Evolutionary conservation across 2,888 invertebrate genomes (phyloP).

Genomic region (Pseudoips prasinana): DNA sequence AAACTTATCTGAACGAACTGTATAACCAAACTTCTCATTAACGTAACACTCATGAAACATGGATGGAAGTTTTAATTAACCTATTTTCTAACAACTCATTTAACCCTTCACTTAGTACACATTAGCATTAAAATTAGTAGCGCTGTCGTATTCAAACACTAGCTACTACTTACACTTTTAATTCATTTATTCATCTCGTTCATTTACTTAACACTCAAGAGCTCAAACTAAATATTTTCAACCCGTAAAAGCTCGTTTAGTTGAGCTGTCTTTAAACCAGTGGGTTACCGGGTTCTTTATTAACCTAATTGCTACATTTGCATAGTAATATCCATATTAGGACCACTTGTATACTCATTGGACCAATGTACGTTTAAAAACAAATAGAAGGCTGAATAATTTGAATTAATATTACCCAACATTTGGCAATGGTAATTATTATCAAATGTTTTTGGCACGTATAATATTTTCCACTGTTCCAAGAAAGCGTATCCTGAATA

Average conservation of each 20-base stretch:
- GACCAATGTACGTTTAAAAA: slow-evolving; percentile 58
- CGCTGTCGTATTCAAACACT: neutral
- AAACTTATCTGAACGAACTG: too few relatives aligned
- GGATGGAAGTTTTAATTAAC: too few relatives aligned
- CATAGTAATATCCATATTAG: slow-evolving; percentile 56
- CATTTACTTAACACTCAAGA: slow-evolving; percentile 19
- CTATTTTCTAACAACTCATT: too few relatives aligned
- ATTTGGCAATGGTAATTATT: too few relatives aligned
- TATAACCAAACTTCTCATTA: too few relatives aligned
- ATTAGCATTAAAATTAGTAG: neutral
- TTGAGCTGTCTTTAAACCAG: slow-evolving; percentile 49
- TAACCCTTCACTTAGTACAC: too few relatives aligned
- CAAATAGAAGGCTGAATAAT: slow-evolving; percentile 53
- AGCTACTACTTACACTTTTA: neutral
- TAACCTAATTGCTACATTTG: slow-evolving; percentile 70
- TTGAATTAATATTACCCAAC: neutral
- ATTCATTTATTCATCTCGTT: slow-evolving; percentile 2
- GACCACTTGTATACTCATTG: slow-evolving; percentile 60
- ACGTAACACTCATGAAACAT: too few relatives aligned
- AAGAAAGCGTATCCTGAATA: too few relatives aligned
- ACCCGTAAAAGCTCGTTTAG: slow-evolving; percentile 39
- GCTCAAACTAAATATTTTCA: slow-evolving; percentile 30
- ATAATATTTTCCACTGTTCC: too few relatives aligned
- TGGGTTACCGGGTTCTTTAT: slow-evolving; percentile 53
- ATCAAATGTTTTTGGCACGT: too few relatives aligned